Evolutionary conservation across 2,797 vertebrate genomes (phyloP), one percentile per base, ranked within the genome.

Genomic region (Intellagama lesueurii): DNA sequence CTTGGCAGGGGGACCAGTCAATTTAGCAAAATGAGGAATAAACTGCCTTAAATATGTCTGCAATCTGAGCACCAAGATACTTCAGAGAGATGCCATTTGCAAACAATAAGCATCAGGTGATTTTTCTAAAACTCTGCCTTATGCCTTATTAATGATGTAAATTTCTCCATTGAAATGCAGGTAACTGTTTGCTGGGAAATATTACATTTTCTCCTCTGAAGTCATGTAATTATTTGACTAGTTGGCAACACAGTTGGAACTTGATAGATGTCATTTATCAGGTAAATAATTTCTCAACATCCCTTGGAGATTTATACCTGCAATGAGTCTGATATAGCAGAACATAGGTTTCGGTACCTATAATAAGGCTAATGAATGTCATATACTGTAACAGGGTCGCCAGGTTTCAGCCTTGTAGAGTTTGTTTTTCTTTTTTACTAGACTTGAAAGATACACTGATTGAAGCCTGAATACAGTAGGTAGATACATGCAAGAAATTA

Each of bases 251-350:
- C 82, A 90, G 83, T 88, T 81, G 66, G 69, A 40, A 70, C 35
- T 40, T 80, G 90, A 91, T 89, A 83, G 92, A 91, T 90, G 56
- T 86, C 80, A 93, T 92, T 94, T 91, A 87, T 94, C 91, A 93
- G 87, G 47, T 93, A 93, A 93, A 94, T 91, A 95, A 95, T 94
- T 91, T 91, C 3, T 5, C 89, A 87, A 88, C 88, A 86, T 90
- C 87, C 92, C 86, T 91, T 75, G 26, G 90, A 77, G 84, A 93
- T 87, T 87, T 28, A 68, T 83, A 87, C 79, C 88, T 92, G 90
- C 44, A 52, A 94, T 82, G 87, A 91, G 87, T 64, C 70, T 86
- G 88, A 90, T 66, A 24, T 85, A 87, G 82, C 0, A 28, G 87
- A 93, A 84, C 52, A 90, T 86, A 44, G 5, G 11, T 60, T 77